These are phyloP conservation scores for Ennomos erosarius DNA, from an alignment of 2,888 invertebrate species.

Conservation along the genomic window DNA sequence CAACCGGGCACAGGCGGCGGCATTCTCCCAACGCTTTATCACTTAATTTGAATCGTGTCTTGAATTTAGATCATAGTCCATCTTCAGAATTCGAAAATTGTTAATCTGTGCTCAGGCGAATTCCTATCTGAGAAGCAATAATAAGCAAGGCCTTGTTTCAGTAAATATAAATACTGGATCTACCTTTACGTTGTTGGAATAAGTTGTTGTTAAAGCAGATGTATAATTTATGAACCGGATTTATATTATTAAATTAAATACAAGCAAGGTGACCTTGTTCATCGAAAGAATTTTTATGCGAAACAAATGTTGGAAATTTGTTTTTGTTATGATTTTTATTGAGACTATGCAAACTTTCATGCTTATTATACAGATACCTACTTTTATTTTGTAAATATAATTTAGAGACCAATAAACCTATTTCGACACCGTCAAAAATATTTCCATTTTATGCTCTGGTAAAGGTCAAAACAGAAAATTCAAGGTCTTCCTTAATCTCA, in stretches of 20 bases:
- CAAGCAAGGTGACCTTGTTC: too few species aligned
- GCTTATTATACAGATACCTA: too few species aligned
- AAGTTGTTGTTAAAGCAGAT: too few species aligned
- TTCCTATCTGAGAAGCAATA: slow-evolving; percentile 47
- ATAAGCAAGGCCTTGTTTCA: slow-evolving; percentile 31
- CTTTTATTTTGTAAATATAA: too few species aligned
- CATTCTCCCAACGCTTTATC: slow-evolving; percentile 71
- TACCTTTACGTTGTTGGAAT: slow-evolving; percentile 26
- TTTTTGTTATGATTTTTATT: too few species aligned
- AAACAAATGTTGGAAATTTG: too few species aligned
- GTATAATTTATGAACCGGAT: too few species aligned
- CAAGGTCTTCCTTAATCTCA: slow-evolving; percentile 4
- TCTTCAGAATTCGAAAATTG: slow-evolving; percentile 56
- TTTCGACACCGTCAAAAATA: neutral
- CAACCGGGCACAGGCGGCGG: slow-evolving; percentile 59
- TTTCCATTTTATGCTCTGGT: neutral
- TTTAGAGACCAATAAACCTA: too few species aligned
- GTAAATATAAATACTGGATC: slow-evolving; percentile 46
- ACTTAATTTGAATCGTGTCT: slow-evolving; percentile 81
- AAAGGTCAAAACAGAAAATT: too few species aligned
- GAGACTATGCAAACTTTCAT: too few species aligned
- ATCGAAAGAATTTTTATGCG: too few species aligned
- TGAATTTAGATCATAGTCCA: slow-evolving; percentile 63
- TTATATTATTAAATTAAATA: too few species aligned
- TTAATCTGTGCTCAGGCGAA: slow-evolving; percentile 53